Base-by-base conservation (phyloP, 2,888 invertebrate genomes). In the Atrina japonica region DNA sequence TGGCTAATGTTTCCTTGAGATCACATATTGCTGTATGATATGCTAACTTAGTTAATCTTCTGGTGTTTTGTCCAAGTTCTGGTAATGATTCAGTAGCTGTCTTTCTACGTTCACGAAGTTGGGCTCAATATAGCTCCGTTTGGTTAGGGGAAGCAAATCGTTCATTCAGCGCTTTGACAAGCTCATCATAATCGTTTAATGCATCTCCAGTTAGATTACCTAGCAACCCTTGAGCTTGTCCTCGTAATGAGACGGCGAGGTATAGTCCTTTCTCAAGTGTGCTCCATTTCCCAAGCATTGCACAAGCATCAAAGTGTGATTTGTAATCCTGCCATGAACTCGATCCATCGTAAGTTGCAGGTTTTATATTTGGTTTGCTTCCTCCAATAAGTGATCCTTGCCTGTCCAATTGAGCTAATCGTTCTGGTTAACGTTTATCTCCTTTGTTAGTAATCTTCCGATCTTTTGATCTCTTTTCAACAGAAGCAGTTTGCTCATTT, bases 291-390 rank as follows among this genome's bases (percentile, higher is more conserved):
- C 50, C 53, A 6, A 72, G 9, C 18, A 23, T 35, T 6, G 68
- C 72, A 50, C 47, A 53, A 27, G 40, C 23, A 27, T 66, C 66
- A 60, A 73, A 70, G 29, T 66, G 73, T 16, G 70, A 66, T 49
- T 45, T 66, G 21, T 61, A 70, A 21, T 69, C 73, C 1, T n/a
- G n/a, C 73, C 64, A 73, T 18, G 63, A 56, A 7, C 16, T 21
- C 9, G 14, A 49, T 9, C 70, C 70, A 35, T 70, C 73, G 60
- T 53, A 68, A 7, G 69, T 73, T 16, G 49, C 63, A n/a, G n/a
- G n/a, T n/a, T n/a, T n/a, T 11, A 47, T 47, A 47, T 47, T 47
- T 47, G 47, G 47, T 47, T 11, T 3, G 14, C 47, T 14, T 7
- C 47, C 47, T 7, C 47, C 16, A 47, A 47, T 5, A 3, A 7